phyloP scores from a whole-genome alignment of 2,797 vertebrate genomes.

The Podarcis lilfordi region DNA sequence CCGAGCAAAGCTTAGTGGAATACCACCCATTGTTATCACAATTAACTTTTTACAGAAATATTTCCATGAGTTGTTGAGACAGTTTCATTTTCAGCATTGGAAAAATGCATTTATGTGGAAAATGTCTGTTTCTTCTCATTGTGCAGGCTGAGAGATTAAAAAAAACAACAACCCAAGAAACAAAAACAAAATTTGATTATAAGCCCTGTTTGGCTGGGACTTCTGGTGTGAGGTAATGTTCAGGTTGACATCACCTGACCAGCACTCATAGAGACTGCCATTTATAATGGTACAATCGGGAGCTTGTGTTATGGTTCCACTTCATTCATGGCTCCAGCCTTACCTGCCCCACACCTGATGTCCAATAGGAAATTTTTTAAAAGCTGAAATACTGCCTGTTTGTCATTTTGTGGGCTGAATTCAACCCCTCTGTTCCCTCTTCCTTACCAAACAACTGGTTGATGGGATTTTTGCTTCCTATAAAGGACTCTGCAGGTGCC shows the following conservation, averaged over 20 bases:
- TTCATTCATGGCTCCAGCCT: too few species aligned
- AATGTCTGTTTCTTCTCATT: not conserved
- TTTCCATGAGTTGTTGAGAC: not conserved
- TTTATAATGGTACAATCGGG: too few species aligned
- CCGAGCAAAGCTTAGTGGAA: too few species aligned
- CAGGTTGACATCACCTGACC: not conserved
- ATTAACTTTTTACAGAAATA: not conserved
- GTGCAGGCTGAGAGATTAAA: constrained; percentile 3
- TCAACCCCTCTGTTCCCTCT: not conserved
- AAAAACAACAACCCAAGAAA: not conserved
- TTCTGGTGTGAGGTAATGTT: not conserved
- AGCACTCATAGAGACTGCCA: too few species aligned
- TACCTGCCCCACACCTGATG: too few species aligned
- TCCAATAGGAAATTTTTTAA: not conserved
- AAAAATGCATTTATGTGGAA: not conserved
- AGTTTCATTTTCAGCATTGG: constrained; percentile 35
- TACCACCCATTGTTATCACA: not conserved
- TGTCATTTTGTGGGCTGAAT: not conserved
- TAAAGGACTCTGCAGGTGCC: not conserved
- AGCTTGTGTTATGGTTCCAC: too few species aligned
- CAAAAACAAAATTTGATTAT: not conserved
- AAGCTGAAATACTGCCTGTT: not conserved
- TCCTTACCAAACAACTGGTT: not conserved
- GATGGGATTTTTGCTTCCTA: not conserved
- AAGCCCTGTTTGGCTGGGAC: not conserved